A percentile compares a stretch with the other conserved stretches of the same genome.
Conservation (phyloP, 2,113 vertebrate species). For the Chinchilla lanigera region DNA sequence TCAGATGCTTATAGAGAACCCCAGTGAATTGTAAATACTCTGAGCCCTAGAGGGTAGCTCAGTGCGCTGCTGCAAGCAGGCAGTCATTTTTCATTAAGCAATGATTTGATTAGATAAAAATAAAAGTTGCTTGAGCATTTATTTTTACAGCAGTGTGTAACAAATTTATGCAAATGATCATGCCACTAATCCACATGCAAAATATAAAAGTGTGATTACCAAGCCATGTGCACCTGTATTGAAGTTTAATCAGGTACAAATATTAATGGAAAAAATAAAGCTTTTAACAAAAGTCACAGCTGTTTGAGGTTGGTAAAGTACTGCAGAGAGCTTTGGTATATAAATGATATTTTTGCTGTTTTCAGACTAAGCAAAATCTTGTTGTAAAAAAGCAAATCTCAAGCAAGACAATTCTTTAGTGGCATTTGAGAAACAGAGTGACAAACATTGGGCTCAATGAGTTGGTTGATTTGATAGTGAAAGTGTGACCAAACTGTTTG, state of each 20-base stretch:
- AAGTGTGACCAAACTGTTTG: background rate
- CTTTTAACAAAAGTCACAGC: conserved; percentile 80
- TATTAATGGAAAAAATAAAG: conserved; percentile 84
- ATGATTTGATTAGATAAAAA: conserved; percentile 91
- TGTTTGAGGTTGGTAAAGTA: conserved; percentile 82
- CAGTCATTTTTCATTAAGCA: conserved; percentile 86
- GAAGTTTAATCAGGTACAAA: conserved; percentile 85
- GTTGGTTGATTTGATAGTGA: conserved; percentile 32
- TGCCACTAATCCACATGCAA: conserved; percentile 87
- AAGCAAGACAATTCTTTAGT: conserved; percentile 57
- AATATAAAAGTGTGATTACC: conserved; percentile 86
- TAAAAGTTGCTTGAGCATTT: conserved; percentile 89
- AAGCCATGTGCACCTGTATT: conserved; percentile 86
- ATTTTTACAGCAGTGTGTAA: conserved; percentile 87
- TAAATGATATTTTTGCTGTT: conserved; percentile 84
- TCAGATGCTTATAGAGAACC: conserved; percentile 44
- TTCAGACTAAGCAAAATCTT: conserved; percentile 71
- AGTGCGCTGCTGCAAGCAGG: conserved; percentile 81
- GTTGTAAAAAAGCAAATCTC: conserved; percentile 66
- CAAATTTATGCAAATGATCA: conserved; percentile 88
- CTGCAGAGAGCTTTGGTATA: conserved; percentile 71
- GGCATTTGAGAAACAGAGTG: conserved; percentile 4
- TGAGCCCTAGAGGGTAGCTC: conserved; percentile 57
- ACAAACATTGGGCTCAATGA: conserved; percentile 30
- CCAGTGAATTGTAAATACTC: conserved; percentile 51